A percentile compares a stretch with the other conserved stretches of the same genome.
These are phyloP conservation scores for Pocillopora damicornis DNA, from an alignment of 64 coral and sea anemone genomes.

Conservation along the genomic window DNA sequence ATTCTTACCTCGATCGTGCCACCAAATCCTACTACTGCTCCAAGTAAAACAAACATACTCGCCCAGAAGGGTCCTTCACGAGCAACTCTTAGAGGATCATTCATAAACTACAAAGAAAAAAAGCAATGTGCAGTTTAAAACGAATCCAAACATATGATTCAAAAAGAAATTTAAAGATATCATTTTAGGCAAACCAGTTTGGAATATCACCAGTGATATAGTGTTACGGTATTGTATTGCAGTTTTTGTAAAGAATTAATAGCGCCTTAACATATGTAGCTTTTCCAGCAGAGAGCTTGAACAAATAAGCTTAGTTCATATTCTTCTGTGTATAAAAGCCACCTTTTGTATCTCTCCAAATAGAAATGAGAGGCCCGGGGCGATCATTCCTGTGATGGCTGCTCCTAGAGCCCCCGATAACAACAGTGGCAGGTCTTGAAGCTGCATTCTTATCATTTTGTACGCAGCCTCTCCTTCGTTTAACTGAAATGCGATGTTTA, in stretches of 20 bases:
- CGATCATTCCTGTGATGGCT: conserved; percentile 78
- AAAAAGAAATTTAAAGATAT: no score
- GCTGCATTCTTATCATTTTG: conserved; percentile 64
- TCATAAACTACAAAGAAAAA: conserved; percentile 63
- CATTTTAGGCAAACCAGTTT: no score
- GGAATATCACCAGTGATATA: no score
- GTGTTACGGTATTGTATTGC: no score
- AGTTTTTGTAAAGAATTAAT: no score
- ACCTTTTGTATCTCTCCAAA: conserved; percentile 91
- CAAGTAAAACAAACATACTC: conserved; percentile 83
- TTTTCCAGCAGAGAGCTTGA: no score
- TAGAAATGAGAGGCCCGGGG: conserved; percentile 83
- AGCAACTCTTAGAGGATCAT: conserved; percentile 55
- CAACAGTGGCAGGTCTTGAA: conserved; percentile 75
- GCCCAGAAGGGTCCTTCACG: conserved; percentile 81
- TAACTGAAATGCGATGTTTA: conserved; percentile 26
- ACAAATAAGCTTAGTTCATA: no score
- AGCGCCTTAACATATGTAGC: no score
- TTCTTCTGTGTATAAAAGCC: background rate
- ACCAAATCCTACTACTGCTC: conserved; percentile 75
- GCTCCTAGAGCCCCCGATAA: conserved; percentile 66
- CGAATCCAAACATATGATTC: no score
- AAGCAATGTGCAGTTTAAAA: background rate
- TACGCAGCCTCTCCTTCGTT: conserved; percentile 48
- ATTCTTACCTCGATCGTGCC: conserved; percentile 74